Conservation (phyloP, 2,113 vertebrate species). For the Sceloporus tristichus region DNA sequence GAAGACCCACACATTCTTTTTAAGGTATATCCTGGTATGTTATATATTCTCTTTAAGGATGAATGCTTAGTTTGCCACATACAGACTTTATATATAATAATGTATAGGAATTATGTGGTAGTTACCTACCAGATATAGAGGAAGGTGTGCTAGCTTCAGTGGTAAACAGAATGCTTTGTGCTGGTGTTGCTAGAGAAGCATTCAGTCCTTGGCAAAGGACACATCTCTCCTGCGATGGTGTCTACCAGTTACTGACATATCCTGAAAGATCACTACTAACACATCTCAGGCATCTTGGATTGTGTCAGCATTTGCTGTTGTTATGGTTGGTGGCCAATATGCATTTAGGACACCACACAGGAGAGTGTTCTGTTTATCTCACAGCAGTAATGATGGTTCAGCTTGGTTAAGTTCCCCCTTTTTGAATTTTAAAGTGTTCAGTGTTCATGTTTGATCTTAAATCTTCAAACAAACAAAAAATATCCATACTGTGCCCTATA, state of each 20-base stretch:
- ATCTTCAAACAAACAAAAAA: background rate
- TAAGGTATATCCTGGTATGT: no score
- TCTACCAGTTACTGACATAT: conserved; percentile 4
- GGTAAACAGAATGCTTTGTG: background rate
- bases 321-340: background rate
- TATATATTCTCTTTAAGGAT: background rate
- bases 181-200: background rate
- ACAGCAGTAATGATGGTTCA: background rate
- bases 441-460: background rate
- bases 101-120: background rate
- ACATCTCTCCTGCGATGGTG: background rate
- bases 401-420: background rate
- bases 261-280: background rate
- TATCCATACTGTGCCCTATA: background rate
- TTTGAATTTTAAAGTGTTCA: background rate
- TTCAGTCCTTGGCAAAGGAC: background rate
- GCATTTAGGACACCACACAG: background rate
- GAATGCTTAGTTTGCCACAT: background rate
- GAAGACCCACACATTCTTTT: background rate
- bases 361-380: background rate
- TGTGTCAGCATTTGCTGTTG: background rate
- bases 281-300: background rate
- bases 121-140: background rate
- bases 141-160: background rate
- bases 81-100: background rate